Evolutionary conservation across 2,113 vertebrate genomes (phyloP).

Genomic region (Chroicocephalus ridibundus): DNA sequence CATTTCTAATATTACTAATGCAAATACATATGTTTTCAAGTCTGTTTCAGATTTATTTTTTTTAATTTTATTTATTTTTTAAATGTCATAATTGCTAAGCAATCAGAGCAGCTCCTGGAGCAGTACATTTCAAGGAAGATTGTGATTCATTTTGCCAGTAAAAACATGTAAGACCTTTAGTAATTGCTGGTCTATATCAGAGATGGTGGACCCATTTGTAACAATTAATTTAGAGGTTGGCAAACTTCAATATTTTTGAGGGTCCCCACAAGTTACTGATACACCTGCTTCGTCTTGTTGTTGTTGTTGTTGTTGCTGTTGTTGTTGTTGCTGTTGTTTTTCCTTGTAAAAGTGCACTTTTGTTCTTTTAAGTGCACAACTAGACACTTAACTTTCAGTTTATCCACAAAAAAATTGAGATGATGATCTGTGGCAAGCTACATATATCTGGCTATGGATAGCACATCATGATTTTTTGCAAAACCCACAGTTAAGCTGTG

Average conservation of each 20-base stretch:
- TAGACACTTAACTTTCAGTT: background rate
- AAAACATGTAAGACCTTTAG: background rate
- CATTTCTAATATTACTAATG: background rate
- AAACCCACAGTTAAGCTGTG: background rate
- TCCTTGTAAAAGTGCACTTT: accelerated
- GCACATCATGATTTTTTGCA: background rate
- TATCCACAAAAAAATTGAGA: accelerated
- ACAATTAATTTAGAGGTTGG: background rate
- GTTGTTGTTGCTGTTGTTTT: too few species aligned
- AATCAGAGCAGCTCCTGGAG: background rate
- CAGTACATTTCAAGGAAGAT: background rate
- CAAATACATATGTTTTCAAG: background rate
- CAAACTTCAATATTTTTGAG: background rate
- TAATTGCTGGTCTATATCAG: background rate
- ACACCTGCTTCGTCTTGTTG: accelerated
- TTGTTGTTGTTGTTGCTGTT: too few species aligned
- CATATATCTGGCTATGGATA: background rate
- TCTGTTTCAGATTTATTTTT: background rate
- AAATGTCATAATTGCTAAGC: background rate
- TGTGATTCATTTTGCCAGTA: background rate
- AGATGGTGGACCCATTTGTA: background rate
- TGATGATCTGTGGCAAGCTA: accelerated
- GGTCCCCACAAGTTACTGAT: background rate
- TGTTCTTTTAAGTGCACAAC: background rate
- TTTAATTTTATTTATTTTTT: background rate